phyloP scores from a whole-genome alignment of 2,113 vertebrate genomes.

The Abramis brama region DNA sequence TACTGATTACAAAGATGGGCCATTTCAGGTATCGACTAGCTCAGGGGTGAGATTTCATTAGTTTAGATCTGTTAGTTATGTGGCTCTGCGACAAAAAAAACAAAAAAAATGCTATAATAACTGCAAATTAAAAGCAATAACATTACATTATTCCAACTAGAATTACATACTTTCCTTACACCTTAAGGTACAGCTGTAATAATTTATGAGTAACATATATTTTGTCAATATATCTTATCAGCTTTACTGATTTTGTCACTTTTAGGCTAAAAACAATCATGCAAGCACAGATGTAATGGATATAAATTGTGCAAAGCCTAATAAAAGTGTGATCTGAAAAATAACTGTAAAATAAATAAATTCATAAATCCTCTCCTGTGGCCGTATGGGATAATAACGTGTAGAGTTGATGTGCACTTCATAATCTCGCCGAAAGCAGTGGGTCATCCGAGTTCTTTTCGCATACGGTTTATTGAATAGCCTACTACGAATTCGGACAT shows the following conservation, averaged over 20 bases:
- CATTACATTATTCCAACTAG: neutral
- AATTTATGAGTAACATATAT: neutral
- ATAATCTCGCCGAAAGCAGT: too few species aligned
- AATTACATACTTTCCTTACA: neutral
- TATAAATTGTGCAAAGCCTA: neutral
- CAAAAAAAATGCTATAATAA: neutral
- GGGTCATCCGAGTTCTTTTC: too few species aligned
- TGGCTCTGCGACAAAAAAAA: too few species aligned
- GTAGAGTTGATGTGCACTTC: too few species aligned
- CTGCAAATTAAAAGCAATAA: neutral
- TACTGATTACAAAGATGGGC: constrained; percentile 12
- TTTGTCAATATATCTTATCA: neutral
- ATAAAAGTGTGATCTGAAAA: neutral
- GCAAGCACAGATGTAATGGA: neutral
- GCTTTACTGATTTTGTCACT: neutral
- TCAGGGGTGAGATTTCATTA: neutral
- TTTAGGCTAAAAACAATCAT: neutral
- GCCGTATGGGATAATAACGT: too few species aligned
- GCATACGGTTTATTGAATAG: too few species aligned
- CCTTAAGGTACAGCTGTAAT: neutral
- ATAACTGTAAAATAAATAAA: neutral
- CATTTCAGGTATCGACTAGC: neutral
- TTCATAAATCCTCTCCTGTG: too few species aligned
- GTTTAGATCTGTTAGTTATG: neutral
- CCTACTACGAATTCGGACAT: too few species aligned